These are phyloP conservation scores for Rhombomys opimus DNA, from an alignment of 2,113 vertebrate species.

Conservation along the genomic window DNA sequence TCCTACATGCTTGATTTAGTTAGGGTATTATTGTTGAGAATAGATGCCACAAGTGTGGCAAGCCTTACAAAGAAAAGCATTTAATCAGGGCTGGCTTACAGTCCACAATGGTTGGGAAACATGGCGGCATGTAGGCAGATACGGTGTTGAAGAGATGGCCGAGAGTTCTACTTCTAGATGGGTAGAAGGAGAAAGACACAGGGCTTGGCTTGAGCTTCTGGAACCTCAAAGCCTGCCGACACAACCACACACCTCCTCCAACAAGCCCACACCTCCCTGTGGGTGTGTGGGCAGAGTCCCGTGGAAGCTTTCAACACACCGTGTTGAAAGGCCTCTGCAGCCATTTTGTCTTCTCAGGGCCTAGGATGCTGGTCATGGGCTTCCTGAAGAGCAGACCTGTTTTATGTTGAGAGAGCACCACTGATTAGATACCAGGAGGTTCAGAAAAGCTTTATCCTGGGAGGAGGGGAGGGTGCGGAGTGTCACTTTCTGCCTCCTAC, in stretches of 20 bases:
- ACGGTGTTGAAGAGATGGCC: background rate
- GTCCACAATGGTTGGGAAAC: background rate
- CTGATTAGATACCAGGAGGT: background rate
- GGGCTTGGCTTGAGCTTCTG: background rate
- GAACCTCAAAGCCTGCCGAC: background rate
- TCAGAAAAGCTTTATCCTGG: background rate
- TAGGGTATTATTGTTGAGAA: background rate
- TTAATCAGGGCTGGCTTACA: background rate
- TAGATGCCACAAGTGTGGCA: background rate
- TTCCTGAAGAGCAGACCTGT: background rate
- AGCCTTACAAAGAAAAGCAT: background rate
- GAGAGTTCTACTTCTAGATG: background rate
- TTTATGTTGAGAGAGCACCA: rapidly evolving
- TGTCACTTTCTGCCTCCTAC: background rate
- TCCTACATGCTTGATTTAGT: too few relatives aligned
- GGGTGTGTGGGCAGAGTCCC: background rate
- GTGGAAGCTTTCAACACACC: rapidly evolving
- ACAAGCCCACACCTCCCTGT: background rate
- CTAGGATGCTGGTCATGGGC: background rate
- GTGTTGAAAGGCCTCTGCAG: background rate
- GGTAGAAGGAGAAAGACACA: background rate
- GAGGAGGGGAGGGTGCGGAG: background rate
- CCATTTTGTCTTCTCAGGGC: rapidly evolving
- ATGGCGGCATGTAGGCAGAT: background rate
- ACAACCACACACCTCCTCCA: background rate